Base-by-base conservation (phyloP, 2,888 invertebrate genomes). In the Apoda limacodes region DNA sequence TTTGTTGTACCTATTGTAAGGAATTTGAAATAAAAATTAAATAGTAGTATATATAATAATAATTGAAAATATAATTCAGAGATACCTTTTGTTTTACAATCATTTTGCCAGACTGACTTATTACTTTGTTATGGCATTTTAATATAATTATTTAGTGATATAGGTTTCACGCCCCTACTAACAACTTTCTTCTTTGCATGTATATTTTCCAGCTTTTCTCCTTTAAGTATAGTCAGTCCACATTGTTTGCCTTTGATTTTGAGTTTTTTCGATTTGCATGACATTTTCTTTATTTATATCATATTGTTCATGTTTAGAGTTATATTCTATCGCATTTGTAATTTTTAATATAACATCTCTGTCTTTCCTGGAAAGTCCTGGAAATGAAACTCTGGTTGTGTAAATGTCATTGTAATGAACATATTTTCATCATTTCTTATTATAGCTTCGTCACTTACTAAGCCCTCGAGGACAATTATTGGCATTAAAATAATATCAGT, bases 201-300 rank as follows among this genome's bases (percentile, higher is more conserved):
- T 30, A 30, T 30, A 30, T 30, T 30, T 30, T 30, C 24, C 24
- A 30, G 30, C 25, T 24, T 30, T 30, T 30, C 30, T 19, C 25
- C 30, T 23, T 24, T 30, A 30, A 30, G 30, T 24, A 30, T 30
- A 30, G 30, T 30, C 30, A 30, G 30, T 30, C 30, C 30, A 17
- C 30, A 30, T 30, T 23, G 23, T 30, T 30, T 25, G 30, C 30
- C 30, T 30, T 30, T 30, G 30, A 30, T 25, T 30, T 30, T 30
- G 30, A 30, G 24, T 30, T 15, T 25, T 25, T 30, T 30, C 30
- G 25, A 30, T 30, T 24, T 19, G 30, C 25, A 30, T 5, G 21
- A n/a, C 10, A 10, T 9, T 9, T 10, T 21, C 10, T 21, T n/a
- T n/a, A 10, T 9, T 21, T 10, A 21, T 9, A 4, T 21, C n/a